Evolutionary conservation across 2,113 vertebrate genomes (phyloP).

Genomic region (Lepus americanus): DNA sequence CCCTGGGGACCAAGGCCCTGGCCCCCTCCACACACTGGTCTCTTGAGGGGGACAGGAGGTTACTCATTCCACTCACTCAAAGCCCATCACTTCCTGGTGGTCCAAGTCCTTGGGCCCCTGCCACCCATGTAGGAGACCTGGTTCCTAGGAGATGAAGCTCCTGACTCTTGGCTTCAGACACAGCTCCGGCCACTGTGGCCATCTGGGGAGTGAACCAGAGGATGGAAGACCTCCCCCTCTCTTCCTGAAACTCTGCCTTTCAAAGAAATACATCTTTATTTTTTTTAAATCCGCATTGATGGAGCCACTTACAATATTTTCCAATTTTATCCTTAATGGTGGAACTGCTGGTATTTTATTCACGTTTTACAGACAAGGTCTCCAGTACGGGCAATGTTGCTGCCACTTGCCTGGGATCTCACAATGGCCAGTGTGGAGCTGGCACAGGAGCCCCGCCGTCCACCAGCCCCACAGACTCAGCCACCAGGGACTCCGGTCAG

Average conservation of each 20-base stretch:
- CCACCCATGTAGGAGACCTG: no score
- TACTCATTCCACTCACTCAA: no score
- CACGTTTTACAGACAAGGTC: background rate
- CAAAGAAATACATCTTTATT: no score
- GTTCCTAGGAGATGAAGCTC: no score
- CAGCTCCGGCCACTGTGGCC: no score
- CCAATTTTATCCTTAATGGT: background rate
- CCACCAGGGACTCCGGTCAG: fast-evolving
- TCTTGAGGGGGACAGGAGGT: background rate
- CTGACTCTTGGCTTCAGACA: no score
- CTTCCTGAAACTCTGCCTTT: no score
- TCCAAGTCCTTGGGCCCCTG: no score
- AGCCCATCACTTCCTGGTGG: no score
- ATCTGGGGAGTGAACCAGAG: no score
- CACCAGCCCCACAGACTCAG: background rate
- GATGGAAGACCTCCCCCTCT: no score
- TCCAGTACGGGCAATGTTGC: background rate
- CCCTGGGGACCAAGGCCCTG: background rate
- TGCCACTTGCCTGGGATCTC: background rate
- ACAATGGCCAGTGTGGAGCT: background rate
- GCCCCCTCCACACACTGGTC: no score
- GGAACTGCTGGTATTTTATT: background rate
- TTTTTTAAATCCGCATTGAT: background rate
- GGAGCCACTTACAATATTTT: background rate
- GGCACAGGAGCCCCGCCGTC: background rate